Conservation (phyloP, 2,113 vertebrate genomes). For the Hippotragus niger region DNA sequence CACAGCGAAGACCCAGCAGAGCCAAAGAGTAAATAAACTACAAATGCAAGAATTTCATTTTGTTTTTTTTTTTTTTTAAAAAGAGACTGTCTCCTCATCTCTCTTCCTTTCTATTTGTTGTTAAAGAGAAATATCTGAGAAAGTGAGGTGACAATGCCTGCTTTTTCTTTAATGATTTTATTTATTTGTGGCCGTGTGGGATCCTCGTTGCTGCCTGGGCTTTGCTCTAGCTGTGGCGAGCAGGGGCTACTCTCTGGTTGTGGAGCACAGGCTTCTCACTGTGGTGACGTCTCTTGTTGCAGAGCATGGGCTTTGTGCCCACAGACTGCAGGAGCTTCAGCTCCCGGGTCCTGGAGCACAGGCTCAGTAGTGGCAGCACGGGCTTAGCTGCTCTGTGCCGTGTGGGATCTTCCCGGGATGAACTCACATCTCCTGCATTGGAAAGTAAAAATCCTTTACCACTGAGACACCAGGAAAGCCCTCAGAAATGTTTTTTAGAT, state of each 20-base stretch:
- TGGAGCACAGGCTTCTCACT: background rate
- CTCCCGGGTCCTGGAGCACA: background rate
- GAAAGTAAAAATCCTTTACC: background rate
- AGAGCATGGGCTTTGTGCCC: background rate
- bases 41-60: background rate
- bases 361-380: background rate
- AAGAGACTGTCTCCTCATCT: background rate
- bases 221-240: background rate
- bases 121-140: background rate
- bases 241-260: background rate
- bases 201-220: background rate
- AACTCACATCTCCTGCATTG: background rate
- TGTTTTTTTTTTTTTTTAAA: background rate
- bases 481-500: background rate
- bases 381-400: background rate
- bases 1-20: background rate
- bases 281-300: background rate
- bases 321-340: background rate
- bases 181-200: background rate
- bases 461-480: background rate
- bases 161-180: background rate
- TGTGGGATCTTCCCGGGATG: background rate
- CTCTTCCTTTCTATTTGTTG: background rate
- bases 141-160: background rate
- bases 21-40: background rate